A percentile compares a stretch with the other conserved stretches of the same genome.
Conservation (phyloP, 2,888 invertebrate species). For the Diadromus collaris region DNA sequence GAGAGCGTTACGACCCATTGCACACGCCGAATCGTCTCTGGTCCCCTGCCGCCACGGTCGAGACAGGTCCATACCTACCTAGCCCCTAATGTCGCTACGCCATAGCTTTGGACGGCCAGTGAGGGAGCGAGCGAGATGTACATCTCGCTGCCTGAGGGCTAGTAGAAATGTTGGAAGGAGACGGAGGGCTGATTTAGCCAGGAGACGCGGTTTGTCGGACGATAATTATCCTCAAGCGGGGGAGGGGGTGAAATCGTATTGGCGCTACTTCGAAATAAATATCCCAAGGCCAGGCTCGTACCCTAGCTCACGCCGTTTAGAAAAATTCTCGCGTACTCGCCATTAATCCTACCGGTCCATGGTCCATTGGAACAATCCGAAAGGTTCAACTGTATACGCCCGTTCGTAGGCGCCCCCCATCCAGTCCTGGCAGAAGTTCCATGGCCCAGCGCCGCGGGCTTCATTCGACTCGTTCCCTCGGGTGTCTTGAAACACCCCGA, state of each 20-base stretch:
- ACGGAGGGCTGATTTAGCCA: slow-evolving; percentile 4
- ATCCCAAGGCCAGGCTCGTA: slow-evolving; percentile 41
- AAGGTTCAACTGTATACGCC: slow-evolving; percentile 42
- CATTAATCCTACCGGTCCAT: slow-evolving; percentile 51
- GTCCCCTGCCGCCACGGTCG: slow-evolving; percentile 68
- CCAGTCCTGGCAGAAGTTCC: slow-evolving; percentile 26
- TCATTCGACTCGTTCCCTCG: slow-evolving; percentile 62
- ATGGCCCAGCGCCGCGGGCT: slow-evolving; percentile 22
- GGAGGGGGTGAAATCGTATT: slow-evolving; percentile 52
- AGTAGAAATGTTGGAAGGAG: slow-evolving; percentile 5
- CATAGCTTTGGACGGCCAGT: slow-evolving; percentile 44
- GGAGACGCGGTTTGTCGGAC: slow-evolving; percentile 63
- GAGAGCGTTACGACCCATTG: slow-evolving; percentile 75
- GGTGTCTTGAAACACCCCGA: slow-evolving; percentile 69
- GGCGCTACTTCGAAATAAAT: slow-evolving; percentile 56
- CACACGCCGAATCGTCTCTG: slow-evolving; percentile 77
- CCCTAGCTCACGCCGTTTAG: slow-evolving; percentile 36
- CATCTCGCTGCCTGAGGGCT: slow-evolving; percentile 16
- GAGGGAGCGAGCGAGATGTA: slow-evolving; percentile 22
- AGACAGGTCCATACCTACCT: slow-evolving; percentile 71
- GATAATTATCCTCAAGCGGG: slow-evolving; percentile 68
- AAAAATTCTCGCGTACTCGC: slow-evolving; percentile 54
- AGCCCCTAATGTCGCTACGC: slow-evolving; percentile 70
- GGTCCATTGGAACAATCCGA: slow-evolving; percentile 48
- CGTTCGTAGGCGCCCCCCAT: background rate